Base-by-base conservation (phyloP, 1,140 invertebrate genomes). In the Penaeus chinensis region DNA sequence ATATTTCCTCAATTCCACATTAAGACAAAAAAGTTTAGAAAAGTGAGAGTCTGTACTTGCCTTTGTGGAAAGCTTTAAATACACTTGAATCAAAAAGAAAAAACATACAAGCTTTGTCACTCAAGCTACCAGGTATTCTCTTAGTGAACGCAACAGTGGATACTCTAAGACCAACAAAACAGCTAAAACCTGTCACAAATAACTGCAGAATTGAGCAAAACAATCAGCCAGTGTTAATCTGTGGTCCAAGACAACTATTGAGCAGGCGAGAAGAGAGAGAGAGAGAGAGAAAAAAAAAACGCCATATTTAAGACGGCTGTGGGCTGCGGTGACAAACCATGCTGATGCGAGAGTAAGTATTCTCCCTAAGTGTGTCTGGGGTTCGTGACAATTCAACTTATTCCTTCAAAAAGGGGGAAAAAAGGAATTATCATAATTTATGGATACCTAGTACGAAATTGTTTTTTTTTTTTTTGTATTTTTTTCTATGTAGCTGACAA, bases 341-440 rank as follows among this genome's bases (percentile, higher is more conserved):
- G 71, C 69, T 83, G 71, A 87, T 87, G 86, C 71, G 71, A 87
- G 86, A 87, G 82, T 87, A 87, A 87, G 86, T 87, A 87, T 87
- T 87, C 86, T 87, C 86, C 86, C 81, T 82, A 87, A 87, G 86
- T 82, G 82, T 60, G 81, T 61, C 32, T 78, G 76, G 85, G 85
- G 85, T 87, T 87, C n/a, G 69, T 86, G 54, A 60, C 63, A 74
- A 54, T 54, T 65, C 22, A 76, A 77, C 80, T 82, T 82, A 87
- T 82, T 82, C 20, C 77, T 83, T 81, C 77, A 42, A 78, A 87
- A 87, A 87, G 24, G 37, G 76, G 63, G 27, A 71, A 87, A 87
- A 32, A 37, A 77, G 63, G 27, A 71, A 87, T 82, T 82, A 77
- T 4, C 47, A 76, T 60, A 81, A 87, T 81, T 87, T 76, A 76